A percentile compares a stretch with the other conserved stretches of the same genome.
These are phyloP conservation scores for Pilophorus perplexus DNA, from an alignment of 2,888 invertebrate species.

Conservation along the genomic window DNA sequence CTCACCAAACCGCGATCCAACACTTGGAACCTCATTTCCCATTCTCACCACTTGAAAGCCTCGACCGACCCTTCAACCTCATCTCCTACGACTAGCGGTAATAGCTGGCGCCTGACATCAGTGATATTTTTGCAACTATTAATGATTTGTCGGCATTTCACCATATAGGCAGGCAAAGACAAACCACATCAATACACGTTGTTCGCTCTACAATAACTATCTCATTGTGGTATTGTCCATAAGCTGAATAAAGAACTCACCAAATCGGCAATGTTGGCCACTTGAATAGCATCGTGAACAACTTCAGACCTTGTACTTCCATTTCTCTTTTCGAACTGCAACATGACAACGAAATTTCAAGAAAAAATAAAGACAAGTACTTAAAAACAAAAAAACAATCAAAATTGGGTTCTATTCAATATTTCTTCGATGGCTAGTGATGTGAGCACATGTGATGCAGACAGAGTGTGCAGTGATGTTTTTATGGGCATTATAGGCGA, in stretches of 20 bases:
- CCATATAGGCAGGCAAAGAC: too few relatives aligned
- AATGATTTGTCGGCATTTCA: too few relatives aligned
- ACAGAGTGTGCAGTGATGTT: too few relatives aligned
- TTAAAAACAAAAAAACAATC: background rate
- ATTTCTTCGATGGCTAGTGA: background rate
- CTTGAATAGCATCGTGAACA: conserved; percentile 92
- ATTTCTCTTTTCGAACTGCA: conserved; percentile 80
- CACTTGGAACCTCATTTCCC: background rate
- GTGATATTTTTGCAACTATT: too few relatives aligned
- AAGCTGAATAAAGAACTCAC: conserved; percentile 58
- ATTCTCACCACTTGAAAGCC: background rate
- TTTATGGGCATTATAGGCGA: too few relatives aligned
- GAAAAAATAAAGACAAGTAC: background rate
- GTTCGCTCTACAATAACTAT: too few relatives aligned
- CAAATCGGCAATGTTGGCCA: conserved; percentile 96
- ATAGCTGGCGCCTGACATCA: too few relatives aligned
- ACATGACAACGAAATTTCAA: conserved; percentile 36
- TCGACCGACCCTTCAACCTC: too few relatives aligned
- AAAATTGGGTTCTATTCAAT: background rate
- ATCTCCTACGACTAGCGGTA: too few relatives aligned
- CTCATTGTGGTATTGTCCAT: too few relatives aligned
- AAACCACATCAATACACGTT: too few relatives aligned
- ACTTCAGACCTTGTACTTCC: conserved; percentile 83
- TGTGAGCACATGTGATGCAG: too few relatives aligned
- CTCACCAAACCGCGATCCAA: background rate